A percentile compares a stretch with the other conserved stretches of the same genome.
phyloP scores from a whole-genome alignment of 1,140 invertebrate genomes.

The Drosophila triauraria region DNA sequence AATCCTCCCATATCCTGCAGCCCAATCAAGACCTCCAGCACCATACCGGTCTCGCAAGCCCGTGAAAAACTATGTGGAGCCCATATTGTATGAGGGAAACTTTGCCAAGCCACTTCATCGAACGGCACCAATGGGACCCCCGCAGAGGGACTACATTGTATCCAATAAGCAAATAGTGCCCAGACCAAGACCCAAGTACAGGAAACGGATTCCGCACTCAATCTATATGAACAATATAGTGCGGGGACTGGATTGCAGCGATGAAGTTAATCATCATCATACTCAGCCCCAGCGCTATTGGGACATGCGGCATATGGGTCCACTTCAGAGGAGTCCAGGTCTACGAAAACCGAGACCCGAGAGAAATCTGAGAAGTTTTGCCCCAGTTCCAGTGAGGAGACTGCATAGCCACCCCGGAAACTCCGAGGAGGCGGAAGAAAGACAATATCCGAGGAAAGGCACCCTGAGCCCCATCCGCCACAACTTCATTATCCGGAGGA shows the following conservation, averaged over 20 bases:
- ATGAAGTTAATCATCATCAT: constrained; percentile 24
- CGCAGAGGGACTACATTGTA: constrained; percentile 54
- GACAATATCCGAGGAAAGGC: constrained; percentile 10
- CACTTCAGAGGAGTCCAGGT: not conserved
- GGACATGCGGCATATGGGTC: not conserved
- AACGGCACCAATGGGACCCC: constrained; percentile 1
- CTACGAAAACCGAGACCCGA: not conserved
- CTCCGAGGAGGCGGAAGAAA: not conserved
- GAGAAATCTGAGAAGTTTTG: constrained; percentile 10
- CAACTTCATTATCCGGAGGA: constrained; percentile 18
- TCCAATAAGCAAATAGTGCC: constrained; percentile 69
- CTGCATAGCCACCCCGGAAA: not conserved
- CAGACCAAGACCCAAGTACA: constrained; percentile 50
- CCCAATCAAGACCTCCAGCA: not conserved
- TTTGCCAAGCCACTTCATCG: constrained; percentile 58
- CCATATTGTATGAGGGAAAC: constrained; percentile 65
- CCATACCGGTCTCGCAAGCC: constrained; percentile 46
- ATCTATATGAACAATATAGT: constrained; percentile 74
- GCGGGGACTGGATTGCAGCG: constrained; percentile 62
- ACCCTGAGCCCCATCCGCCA: not conserved
- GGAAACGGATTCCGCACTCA: constrained; percentile 58
- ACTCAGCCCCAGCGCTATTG: constrained; percentile 21
- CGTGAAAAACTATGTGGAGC: constrained; percentile 70
- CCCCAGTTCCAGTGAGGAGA: constrained; percentile 6
- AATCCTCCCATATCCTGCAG: not conserved